A percentile compares a stretch with the other conserved stretches of the same genome.
phyloP scores from a whole-genome alignment of 2,113 vertebrate genomes.

The Xiphophorus couchianus region DNA sequence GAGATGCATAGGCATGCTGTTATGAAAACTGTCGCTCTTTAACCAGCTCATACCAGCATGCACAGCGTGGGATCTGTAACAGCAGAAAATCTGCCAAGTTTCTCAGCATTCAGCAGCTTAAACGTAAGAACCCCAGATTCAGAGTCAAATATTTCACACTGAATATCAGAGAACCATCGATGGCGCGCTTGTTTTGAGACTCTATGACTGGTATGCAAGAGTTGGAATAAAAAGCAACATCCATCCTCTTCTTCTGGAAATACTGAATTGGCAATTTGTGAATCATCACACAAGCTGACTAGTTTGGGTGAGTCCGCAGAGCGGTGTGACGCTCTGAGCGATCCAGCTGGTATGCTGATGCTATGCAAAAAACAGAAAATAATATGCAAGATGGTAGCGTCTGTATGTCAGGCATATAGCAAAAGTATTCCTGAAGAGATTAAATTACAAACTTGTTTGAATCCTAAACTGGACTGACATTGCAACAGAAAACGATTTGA shows the following conservation, averaged over 20 bases:
- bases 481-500: conserved; percentile 56
- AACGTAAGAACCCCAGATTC: background rate
- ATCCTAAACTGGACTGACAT: background rate
- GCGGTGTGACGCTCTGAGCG: background rate
- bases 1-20: conserved; percentile 5
- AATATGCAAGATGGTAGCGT: background rate
- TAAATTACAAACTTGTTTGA: background rate
- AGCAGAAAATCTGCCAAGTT: conserved; percentile 11
- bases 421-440: conserved; percentile 7
- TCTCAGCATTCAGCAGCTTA: background rate
- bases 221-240: background rate
- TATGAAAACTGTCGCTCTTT: conserved; percentile 39
- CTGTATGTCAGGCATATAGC: background rate
- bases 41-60: conserved; percentile 19
- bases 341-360: conserved; percentile 31
- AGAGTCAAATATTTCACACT: background rate
- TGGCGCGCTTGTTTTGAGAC: background rate
- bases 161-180: background rate
- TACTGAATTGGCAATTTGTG: conserved; percentile 26
- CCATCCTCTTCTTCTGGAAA: background rate
- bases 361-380: background rate
- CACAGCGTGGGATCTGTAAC: background rate
- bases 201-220: background rate
- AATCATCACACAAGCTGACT: conserved; percentile 21
- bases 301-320: background rate